phyloP scores from a whole-genome alignment of 64 coral and sea anemone genomes.

The Catalaphyllia jardinei region DNA sequence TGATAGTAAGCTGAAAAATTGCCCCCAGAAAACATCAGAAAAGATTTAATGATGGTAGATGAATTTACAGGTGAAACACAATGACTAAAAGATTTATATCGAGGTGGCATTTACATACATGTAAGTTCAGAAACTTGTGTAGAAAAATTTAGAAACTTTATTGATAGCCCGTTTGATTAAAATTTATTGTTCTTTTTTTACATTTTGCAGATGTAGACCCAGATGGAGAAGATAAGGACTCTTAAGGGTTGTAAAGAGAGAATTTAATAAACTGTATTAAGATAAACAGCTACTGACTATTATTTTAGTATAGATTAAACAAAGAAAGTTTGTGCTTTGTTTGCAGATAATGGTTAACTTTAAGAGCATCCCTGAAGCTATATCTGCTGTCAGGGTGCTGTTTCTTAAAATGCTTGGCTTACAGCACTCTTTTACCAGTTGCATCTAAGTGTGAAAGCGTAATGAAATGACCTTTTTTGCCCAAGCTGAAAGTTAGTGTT shows the following conservation, averaged over 20 bases:
- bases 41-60: no score
- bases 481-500: no score
- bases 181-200: background rate
- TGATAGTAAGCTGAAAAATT: no score
- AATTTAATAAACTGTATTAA: background rate
- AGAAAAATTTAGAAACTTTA: background rate
- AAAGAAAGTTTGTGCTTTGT: background rate
- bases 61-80: no score
- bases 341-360: background rate
- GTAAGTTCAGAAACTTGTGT: no score
- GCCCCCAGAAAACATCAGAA: no score
- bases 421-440: no score
- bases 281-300: background rate
- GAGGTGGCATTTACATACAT: no score
- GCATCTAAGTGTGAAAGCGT: no score
- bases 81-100: no score
- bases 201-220: slow-evolving; percentile 15
- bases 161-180: background rate
- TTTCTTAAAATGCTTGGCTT: background rate
- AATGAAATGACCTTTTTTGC: no score
- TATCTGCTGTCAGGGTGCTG: background rate
- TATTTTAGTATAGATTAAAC: background rate
- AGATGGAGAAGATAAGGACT: slow-evolving; percentile 9
- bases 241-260: background rate
- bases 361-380: background rate